Evolutionary conservation across 1,140 invertebrate genomes (phyloP).

Genomic region (Pectinophora gossypiella): DNA sequence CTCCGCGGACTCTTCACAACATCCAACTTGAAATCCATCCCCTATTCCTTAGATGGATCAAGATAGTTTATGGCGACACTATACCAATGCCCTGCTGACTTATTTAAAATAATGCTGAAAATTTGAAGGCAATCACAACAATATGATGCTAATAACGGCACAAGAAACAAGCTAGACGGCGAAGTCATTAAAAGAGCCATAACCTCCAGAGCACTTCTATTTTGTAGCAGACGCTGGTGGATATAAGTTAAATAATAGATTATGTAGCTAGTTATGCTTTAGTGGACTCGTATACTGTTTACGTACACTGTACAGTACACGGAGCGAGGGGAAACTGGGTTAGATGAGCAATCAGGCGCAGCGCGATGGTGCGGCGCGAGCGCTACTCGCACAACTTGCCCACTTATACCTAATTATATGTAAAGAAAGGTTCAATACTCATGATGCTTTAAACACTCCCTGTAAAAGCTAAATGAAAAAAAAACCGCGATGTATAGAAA

Average conservation of each 20-base stretch:
- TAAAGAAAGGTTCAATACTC: neutral
- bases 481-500: too few relatives aligned
- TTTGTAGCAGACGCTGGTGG: neutral
- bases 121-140: neutral
- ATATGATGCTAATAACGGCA: neutral
- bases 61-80: too few relatives aligned
- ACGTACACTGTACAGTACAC: neutral
- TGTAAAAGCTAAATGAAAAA: too few relatives aligned
- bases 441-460: neutral
- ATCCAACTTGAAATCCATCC: too few relatives aligned
- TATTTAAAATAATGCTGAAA: too few relatives aligned
- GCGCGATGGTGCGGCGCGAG: neutral
- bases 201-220: neutral
- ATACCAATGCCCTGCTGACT: too few relatives aligned
- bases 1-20: too few relatives aligned
- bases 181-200: neutral
- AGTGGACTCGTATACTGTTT: neutral
- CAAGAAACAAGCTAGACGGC: neutral
- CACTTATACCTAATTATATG: conserved; percentile 2
- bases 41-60: too few relatives aligned
- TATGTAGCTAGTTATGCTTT: neutral
- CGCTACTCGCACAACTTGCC: neutral
- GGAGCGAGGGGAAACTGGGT: neutral
- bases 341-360: neutral
- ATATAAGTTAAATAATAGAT: neutral